Base-by-base conservation (phyloP, 2,113 vertebrate genomes). In the Aythya baeri region DNA sequence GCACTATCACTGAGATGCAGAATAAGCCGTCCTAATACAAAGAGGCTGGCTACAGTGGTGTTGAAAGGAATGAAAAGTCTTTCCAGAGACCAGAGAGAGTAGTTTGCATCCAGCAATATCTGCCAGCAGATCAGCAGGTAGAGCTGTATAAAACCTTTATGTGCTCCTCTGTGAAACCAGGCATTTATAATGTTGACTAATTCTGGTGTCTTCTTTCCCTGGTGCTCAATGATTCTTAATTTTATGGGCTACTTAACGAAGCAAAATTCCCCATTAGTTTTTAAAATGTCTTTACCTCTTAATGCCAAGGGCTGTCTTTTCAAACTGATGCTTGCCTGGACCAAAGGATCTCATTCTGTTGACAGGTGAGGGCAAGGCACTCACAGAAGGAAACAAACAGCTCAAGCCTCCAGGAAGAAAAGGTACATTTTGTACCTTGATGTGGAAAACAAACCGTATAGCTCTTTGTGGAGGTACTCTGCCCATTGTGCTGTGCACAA, bases 211-310 rank as follows among this genome's bases (percentile, higher is more conserved):
- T 87, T 91, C 55, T 41, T 41, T 36, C 74, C 36, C 31, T 59
- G 50, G 63, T 95, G 78, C 59, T 95, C 63, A 79, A n/a, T 76
- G 58, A 80, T 80, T 95, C 84, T 78, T 87, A 59, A 74, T 88
- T 92, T 95, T 92, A 95, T 87, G 81, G 74, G 55, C 71, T 91
- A 83, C 54, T 91, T 91, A 93, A 83, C 93, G 87, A 94, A 89
- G 75, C 78, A 92, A 91, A 93, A 85, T 79, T 94, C 73, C 87
- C 78, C 41, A 55, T 82, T 82, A 66, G 41, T 77, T 94, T 85
- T 86, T 46, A 76, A 90, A 96, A 94, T n/a, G 41, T 62, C 58
- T 91, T 65, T 82, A 31, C 26, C 7, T 34, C 79, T 83, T 91
- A 79, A 63, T 67, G 83, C 62, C 65, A 49, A 54, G 29, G 57